Conservation (phyloP, 2,113 vertebrate genomes). For the Tychaedon coryphoeus region DNA sequence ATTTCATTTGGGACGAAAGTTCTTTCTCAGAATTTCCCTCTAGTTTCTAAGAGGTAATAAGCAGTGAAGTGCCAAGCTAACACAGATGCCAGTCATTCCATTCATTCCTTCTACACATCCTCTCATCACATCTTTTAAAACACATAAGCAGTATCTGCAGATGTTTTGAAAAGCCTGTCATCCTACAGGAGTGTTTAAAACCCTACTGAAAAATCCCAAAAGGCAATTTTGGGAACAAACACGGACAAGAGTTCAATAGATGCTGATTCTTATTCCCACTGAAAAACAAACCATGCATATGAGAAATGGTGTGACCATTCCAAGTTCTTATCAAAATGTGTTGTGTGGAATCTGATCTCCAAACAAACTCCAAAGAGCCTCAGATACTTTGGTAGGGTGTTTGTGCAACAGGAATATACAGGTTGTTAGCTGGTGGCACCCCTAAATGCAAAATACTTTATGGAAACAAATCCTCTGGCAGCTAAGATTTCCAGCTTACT, state of each 20-base stretch:
- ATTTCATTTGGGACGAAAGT: background rate
- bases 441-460: background rate
- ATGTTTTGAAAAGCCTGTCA: background rate
- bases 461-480: background rate
- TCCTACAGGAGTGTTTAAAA: background rate
- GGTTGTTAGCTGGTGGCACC: background rate
- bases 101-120: conserved; percentile 20
- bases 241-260: background rate
- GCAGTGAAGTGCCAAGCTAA: background rate
- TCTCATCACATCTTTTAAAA: background rate
- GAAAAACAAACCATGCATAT: background rate
- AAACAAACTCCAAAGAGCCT: background rate
- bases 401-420: background rate
- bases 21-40: background rate
- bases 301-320: background rate
- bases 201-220: background rate
- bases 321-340: background rate
- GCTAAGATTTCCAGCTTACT: background rate
- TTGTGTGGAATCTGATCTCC: background rate
- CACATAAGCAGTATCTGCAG: background rate
- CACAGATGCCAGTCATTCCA: conserved; percentile 4
- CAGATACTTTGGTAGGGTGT: background rate
- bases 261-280: background rate
- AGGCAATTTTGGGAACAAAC: background rate
- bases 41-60: conserved; percentile 1